These are phyloP conservation scores for Gobio occitaniae DNA, from an alignment of 2,797 vertebrate species.

Conservation along the genomic window DNA sequence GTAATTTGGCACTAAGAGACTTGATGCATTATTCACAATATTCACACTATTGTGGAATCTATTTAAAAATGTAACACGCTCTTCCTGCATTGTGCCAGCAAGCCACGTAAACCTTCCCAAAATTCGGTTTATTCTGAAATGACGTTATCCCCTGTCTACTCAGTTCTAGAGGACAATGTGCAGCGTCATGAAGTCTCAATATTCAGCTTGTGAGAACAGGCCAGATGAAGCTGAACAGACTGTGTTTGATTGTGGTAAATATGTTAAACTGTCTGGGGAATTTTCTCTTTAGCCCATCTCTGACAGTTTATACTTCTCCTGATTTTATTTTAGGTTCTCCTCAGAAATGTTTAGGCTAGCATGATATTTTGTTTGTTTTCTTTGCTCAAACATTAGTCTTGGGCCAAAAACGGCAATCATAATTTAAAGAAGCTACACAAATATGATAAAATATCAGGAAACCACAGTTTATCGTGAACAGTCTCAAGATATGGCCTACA, in stretches of 20 bases:
- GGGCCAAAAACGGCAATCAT: background rate
- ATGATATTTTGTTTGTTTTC: slow-evolving; percentile 4
- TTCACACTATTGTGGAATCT: background rate
- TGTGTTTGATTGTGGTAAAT: slow-evolving; percentile 23
- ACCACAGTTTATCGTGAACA: slow-evolving; percentile 32
- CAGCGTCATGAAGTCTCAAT: slow-evolving; percentile 29
- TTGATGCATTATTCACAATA: background rate
- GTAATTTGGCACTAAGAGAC: background rate
- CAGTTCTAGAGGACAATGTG: slow-evolving; percentile 29
- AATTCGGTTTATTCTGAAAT: slow-evolving; percentile 26
- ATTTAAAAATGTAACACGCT: background rate
- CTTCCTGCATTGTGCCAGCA: background rate
- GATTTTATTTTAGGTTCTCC: background rate
- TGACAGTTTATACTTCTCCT: slow-evolving; percentile 15
- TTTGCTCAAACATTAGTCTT: slow-evolving; percentile 17
- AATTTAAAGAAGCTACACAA: slow-evolving; percentile 5
- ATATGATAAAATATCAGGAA: slow-evolving; percentile 6
- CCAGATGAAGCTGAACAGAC: slow-evolving; percentile 22
- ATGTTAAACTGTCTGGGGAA: slow-evolving; percentile 19
- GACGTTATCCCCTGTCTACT: slow-evolving; percentile 26
- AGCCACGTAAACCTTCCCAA: background rate
- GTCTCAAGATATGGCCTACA: background rate
- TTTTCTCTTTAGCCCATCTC: slow-evolving; percentile 26
- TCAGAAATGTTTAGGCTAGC: background rate
- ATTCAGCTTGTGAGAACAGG: slow-evolving; percentile 26